A percentile compares a stretch with the other conserved stretches of the same genome.
These are phyloP conservation scores for Tachycineta bicolor DNA, from an alignment of 2,113 vertebrate genomes.

Conservation along the genomic window DNA sequence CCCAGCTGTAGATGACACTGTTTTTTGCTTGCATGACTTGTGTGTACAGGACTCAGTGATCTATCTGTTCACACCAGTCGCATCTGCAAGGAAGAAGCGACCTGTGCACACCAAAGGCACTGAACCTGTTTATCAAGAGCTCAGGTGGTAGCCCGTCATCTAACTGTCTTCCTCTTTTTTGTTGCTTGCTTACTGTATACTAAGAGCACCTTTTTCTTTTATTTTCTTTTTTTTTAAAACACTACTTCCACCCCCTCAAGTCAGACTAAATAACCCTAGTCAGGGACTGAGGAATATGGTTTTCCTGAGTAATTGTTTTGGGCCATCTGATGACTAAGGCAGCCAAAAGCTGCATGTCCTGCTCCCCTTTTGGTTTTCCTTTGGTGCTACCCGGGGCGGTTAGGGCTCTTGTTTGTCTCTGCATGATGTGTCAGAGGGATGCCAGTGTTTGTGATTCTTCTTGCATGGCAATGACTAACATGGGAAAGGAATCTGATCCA, in stretches of 20 bases:
- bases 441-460: not conserved
- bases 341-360: not conserved
- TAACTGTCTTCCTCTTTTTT: not conserved
- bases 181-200: not conserved
- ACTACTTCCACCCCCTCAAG: rapidly evolving
- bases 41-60: not conserved
- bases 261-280: not conserved
- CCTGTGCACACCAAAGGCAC: not conserved
- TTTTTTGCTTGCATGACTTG: not conserved
- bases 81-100: not conserved
- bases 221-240: rapidly evolving
- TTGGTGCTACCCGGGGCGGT: not conserved
- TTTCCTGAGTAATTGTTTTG: not conserved
- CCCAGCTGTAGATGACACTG: not conserved
- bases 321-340: not conserved
- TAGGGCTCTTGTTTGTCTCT: not conserved
- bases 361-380: not conserved
- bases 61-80: not conserved
- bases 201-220: not conserved
- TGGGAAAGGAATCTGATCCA: not conserved
- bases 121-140: not conserved
- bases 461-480: not conserved
- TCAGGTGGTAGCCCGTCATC: not conserved
- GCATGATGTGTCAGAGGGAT: not conserved
- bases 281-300: not conserved